These are phyloP conservation scores for Eurypyga helias DNA, from an alignment of 2,113 vertebrate species.

Conservation along the genomic window DNA sequence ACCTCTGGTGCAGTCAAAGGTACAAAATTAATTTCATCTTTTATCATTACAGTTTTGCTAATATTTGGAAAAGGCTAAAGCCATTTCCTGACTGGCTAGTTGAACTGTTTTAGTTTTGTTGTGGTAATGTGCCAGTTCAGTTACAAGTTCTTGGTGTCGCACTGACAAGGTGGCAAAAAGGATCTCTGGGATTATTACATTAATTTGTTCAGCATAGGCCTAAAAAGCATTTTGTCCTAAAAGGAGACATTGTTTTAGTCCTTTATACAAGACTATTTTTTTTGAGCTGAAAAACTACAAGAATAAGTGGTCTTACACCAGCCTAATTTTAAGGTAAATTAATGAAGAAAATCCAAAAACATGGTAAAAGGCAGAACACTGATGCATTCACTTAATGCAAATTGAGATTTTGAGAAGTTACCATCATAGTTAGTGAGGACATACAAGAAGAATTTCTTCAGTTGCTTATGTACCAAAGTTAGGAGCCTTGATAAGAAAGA, in stretches of 20 bases:
- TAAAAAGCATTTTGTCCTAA: neutral
- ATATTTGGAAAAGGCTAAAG: neutral
- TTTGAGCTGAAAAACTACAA: neutral
- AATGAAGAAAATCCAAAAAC: neutral
- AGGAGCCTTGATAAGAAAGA: neutral
- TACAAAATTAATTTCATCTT: neutral
- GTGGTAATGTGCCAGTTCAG: neutral
- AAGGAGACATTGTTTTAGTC: neutral
- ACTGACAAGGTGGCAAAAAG: neutral
- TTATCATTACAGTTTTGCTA: neutral
- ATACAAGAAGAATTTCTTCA: neutral
- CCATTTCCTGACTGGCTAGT: neutral
- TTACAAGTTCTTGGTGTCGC: neutral
- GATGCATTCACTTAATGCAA: neutral
- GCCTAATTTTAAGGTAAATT: neutral
- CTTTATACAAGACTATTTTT: neutral
- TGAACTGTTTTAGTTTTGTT: neutral
- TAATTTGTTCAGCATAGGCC: neutral
- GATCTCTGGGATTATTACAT: neutral
- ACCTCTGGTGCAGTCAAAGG: neutral
- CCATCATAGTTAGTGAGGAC: neutral
- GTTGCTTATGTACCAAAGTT: neutral
- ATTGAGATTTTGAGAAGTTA: neutral
- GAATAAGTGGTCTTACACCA: neutral
- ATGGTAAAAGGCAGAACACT: neutral